Base-by-base conservation (phyloP, 2,113 vertebrate genomes). In the Empidonax traillii region DNA sequence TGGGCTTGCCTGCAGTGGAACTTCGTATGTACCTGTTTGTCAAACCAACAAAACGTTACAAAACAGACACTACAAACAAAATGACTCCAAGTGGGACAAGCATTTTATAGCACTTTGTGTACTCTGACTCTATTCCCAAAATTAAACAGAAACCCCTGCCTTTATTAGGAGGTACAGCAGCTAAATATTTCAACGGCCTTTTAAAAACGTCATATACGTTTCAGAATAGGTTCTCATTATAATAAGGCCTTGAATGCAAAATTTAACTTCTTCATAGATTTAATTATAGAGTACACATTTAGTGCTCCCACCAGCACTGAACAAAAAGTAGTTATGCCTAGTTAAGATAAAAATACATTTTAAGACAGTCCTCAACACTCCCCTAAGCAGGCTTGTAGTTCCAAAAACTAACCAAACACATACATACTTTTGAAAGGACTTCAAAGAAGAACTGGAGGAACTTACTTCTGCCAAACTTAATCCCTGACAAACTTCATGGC, bases 1-100 rank as follows among this genome's bases (percentile, higher is more conserved):
- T 99, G 99, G 67, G 99, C 99, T 95, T 99, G 99, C 46, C 98
- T 98, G 94, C 99, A 99, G 97, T 99, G 99, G 87, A 99, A 99
- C 97, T 99, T 99, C 12, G 99, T 99, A 89, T 99, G 99, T 72
- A 99, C 99, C 99, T 99, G 95, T 95, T 94, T 65, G 43, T 12
- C 51, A 90, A 94, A 65, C 5, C 97, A 94, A 76, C 22, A 82
- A 88, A 92, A 82, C 37, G 47, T 95, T 76, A 93, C n/a, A 22
- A 88, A 91, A 74, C 14, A 31, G 76, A 49, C 46, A 73, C 81
- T 24, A 67, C 28, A 52, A 89, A 28, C 15, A 1, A 51, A 81
- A 51, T 27, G 68, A 59, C 86, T 90, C 55, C 53, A 80, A 73
- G 85, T 2, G 1, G 7, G 33, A 51, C 18, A 73, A 81, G 75